Evolutionary conservation across 2,888 invertebrate genomes (phyloP), one percentile per base, ranked within the genome.

Genomic region (Bruchidius siliquastri): DNA sequence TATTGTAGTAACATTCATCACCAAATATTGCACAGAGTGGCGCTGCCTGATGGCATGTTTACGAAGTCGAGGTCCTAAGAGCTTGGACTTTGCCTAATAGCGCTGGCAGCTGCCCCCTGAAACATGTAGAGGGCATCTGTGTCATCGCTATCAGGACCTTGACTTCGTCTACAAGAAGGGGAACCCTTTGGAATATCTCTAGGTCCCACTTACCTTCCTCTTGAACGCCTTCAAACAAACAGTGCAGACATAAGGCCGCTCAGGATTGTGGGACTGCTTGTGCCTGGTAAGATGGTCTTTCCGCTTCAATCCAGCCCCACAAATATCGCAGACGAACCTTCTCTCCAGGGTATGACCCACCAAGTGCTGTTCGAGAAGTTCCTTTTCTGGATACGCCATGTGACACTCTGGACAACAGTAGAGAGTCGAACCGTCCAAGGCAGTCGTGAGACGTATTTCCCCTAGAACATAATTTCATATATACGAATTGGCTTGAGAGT

Each of bases 391-490:
- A 84, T 95, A 94, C 67, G 95, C 95, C 94, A 95, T 94, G 85
- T 96, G 94, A 83, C 95, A 95, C 84, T 95, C 95, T 0, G 95
- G 95, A 84, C 95, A 95, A 84, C 95, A 95, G 82, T 94, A 95
- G 21, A 95, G 84, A 0, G 95, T 95, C 72, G 95, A 94, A 68
- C 96, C 95, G 80, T 96, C 95, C 72, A 92, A 81, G 10, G 94
- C 94, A 1, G 94, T 94, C 13, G 93, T 93, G 30, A 94, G 87
- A 67, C 94, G 89, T 80, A 95, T 95, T 87, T 95, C 94, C 0
- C 84, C 81, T 81, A 67, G 0, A 77, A 75, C 72, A 22, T 21
- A 26, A 26, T 26, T 26, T 26, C 26, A 26, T 4, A 26, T n/a
- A n/a, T n/a, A n/a, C n/a, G n/a, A n/a, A n/a, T n/a, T n/a, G n/a